Evolutionary conservation across 2,797 vertebrate genomes (phyloP).

Genomic region (Graptemys geographica): DNA sequence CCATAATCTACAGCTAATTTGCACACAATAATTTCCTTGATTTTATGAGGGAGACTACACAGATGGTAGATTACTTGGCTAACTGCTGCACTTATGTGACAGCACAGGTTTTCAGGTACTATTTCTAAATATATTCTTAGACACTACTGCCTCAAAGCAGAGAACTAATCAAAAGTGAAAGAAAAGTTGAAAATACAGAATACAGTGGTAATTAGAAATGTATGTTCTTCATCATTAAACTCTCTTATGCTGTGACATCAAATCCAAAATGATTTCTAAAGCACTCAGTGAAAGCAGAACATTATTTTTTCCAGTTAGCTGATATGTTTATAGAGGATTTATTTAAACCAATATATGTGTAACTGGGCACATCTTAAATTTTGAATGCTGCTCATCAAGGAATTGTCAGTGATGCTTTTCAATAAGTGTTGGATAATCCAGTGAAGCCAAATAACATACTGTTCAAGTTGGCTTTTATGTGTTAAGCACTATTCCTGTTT

Average conservation of each 20-base stretch:
- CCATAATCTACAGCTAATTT: no score
- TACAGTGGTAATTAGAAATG: not conserved
- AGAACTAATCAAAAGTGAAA: slow-evolving; percentile 2
- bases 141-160: not conserved
- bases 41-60: no score
- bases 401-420: slow-evolving; percentile 18
- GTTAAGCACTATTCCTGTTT: not conserved
- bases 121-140: slow-evolving; percentile 7
- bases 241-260: not conserved
- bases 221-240: not conserved
- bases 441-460: not conserved
- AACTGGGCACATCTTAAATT: not conserved
- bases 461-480: not conserved
- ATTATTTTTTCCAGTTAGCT: not conserved
- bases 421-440: not conserved
- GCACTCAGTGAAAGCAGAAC: not conserved
- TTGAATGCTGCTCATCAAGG: slow-evolving; percentile 4
- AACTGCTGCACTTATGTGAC: not conserved
- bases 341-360: not conserved
- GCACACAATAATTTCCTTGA: no score
- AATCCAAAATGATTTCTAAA: slow-evolving; percentile 15
- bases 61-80: not conserved
- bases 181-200: not conserved
- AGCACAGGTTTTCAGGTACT: not conserved
- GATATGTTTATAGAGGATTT: slow-evolving; percentile 1